Percentiles rank a stretch among this genome's conserved stretches.
phyloP scores from a whole-genome alignment of 2,888 invertebrate species.

The Hydriomena furcata region DNA sequence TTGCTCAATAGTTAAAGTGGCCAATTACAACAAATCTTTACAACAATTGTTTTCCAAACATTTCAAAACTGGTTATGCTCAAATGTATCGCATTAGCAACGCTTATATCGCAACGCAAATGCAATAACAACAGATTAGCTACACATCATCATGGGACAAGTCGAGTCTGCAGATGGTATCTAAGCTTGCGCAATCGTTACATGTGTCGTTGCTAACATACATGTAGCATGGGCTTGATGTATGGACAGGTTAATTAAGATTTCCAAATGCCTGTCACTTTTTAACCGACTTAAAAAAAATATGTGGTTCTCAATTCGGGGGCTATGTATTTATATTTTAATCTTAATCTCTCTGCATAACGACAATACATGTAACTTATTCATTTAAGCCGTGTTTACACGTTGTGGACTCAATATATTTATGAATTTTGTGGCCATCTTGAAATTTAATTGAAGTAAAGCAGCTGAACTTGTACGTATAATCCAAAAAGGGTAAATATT shows the following conservation, averaged over 20 bases:
- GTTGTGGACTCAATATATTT: no score
- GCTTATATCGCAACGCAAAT: constrained; percentile 32
- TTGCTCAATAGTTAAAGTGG: constrained; percentile 9
- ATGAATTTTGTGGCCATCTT: no score
- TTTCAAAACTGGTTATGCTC: constrained; percentile 30
- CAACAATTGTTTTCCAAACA: constrained; percentile 26
- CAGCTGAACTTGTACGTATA: no score
- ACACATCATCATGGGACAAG: constrained; percentile 37
- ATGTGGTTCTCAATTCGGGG: no score
- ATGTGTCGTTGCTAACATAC: constrained; percentile 21
- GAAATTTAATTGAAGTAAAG: no score
- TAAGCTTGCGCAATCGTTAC: constrained; percentile 31
- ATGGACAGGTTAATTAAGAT: constrained; percentile 31
- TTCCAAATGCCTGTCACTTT: constrained; percentile 25
- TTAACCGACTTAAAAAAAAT: no score
- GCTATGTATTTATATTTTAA: no score
- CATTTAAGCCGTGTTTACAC: background rate
- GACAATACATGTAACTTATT: constrained; percentile 1
- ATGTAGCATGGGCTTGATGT: constrained; percentile 18
- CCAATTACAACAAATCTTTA: constrained; percentile 14
- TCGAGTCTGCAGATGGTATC: constrained; percentile 31
- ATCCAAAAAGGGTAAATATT: no score
- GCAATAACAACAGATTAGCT: constrained; percentile 36
- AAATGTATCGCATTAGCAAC: constrained; percentile 25
- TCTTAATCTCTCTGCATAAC: constrained; percentile 5